phyloP scores from a whole-genome alignment of 53 echinoderm and acorn worm species.

The Holothuria scabra region DNA sequence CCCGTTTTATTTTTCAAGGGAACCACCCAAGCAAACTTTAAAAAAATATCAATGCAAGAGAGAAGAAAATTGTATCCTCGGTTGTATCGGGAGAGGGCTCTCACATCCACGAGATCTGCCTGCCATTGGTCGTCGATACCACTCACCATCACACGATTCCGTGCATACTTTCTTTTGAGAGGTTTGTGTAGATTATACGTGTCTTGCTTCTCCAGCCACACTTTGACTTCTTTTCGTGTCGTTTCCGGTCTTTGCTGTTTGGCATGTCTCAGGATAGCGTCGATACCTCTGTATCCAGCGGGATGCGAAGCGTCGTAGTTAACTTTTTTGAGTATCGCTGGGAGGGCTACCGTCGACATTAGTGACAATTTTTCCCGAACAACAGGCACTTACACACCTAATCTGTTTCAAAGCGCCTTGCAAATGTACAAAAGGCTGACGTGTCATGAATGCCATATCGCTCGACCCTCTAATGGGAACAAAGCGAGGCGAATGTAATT shows the following conservation, averaged over 20 bases:
- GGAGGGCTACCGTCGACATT: neutral
- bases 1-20: constrained; percentile 63
- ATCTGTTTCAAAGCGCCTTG: neutral
- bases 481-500: no score
- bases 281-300: constrained; percentile 22
- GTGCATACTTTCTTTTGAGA: neutral
- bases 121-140: constrained; percentile 72
- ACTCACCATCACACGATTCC: constrained; percentile 34
- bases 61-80: constrained; percentile 43
- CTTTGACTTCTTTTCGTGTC: constrained; percentile 27
- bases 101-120: constrained; percentile 63
- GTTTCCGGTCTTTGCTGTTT: neutral
- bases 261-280: neutral
- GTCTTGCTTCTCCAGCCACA: constrained; percentile 20
- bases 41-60: constrained; percentile 65
- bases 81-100: constrained; percentile 36
- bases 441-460: no score
- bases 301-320: constrained; percentile 48
- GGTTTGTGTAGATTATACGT: constrained; percentile 35
- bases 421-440: no score
- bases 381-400: constrained; percentile 3
- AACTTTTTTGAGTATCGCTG: neutral
- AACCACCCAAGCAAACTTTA: constrained; percentile 65
- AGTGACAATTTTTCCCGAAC: no score
- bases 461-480: no score